These are phyloP conservation scores for Parazoanthus swiftii DNA, from an alignment of 92 coral and sea anemone genomes.

Conservation along the genomic window DNA sequence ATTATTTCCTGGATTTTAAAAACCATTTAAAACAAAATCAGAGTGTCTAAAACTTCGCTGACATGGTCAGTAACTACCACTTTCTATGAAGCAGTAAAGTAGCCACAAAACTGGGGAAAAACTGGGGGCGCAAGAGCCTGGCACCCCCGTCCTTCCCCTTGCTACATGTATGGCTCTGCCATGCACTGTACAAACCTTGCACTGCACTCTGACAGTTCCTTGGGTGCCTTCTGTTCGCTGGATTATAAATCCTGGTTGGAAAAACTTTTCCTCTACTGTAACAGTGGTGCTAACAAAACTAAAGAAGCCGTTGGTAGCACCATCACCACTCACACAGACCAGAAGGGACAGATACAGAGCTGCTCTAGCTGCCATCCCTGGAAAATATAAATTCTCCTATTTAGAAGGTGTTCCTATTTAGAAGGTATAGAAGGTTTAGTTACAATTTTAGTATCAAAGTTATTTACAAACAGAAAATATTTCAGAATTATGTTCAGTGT, in stretches of 20 bases:
- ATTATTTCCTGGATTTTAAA: too few species aligned
- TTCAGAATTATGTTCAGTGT: too few species aligned
- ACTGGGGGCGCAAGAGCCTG: too few species aligned
- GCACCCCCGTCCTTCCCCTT: too few species aligned
- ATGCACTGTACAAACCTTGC: constrained; percentile 60
- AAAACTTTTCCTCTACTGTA: constrained; percentile 35
- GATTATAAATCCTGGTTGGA: constrained; percentile 51
- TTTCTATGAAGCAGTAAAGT: too few species aligned
- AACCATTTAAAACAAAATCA: too few species aligned
- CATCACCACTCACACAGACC: constrained; percentile 44
- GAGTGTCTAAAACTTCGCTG: too few species aligned
- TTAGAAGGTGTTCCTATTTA: background rate
- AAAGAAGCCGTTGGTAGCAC: constrained; percentile 59
- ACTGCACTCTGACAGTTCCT: constrained; percentile 48
- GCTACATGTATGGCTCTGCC: too few species aligned
- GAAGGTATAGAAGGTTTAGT: background rate
- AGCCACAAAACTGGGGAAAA: too few species aligned
- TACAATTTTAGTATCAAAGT: too few species aligned
- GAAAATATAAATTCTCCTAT: background rate
- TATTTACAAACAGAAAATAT: too few species aligned
- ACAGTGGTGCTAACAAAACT: constrained; percentile 42
- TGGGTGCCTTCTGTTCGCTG: constrained; percentile 67
- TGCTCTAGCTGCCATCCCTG: constrained; percentile 15
- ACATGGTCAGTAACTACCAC: too few species aligned
- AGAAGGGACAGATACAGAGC: constrained; percentile 34